Evolutionary conservation across 2,113 vertebrate species (phyloP).

Genomic region (Quiscalus mexicanus): DNA sequence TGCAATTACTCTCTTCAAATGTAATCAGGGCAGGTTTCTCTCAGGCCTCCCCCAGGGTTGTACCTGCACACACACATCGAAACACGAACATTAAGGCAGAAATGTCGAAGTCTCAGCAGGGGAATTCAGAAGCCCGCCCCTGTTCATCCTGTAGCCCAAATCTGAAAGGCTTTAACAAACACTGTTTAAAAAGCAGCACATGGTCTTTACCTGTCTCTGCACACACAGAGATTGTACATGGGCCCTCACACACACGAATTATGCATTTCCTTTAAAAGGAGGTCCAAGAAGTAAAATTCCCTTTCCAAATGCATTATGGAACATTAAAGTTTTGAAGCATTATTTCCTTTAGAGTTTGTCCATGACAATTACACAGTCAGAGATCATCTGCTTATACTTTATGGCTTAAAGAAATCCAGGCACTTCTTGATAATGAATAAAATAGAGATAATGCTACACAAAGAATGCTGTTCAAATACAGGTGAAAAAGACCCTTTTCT

Average conservation of each 20-base stretch:
- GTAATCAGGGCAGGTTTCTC: neutral
- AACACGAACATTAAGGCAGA: neutral
- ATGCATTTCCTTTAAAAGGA: neutral
- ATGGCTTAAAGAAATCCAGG: neutral
- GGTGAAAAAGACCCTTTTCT: neutral
- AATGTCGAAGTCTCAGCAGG: neutral
- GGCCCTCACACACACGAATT: neutral
- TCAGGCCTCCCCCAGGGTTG: neutral
- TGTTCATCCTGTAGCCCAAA: neutral
- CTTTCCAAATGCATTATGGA: neutral
- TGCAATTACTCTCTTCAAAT: neutral
- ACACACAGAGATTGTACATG: accelerated
- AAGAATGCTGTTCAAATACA: neutral
- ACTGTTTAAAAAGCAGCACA: neutral
- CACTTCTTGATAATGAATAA: neutral
- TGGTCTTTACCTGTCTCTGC: neutral
- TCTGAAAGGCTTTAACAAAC: neutral
- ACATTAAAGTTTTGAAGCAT: neutral
- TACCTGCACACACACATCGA: neutral
- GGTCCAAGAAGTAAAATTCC: neutral
- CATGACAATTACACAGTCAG: neutral
- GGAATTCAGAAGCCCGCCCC: neutral
- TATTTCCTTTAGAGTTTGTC: neutral
- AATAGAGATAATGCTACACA: neutral
- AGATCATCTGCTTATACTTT: neutral